Evolutionary conservation across 2,113 vertebrate species (phyloP).

Genomic region (Chaetorhynchus papuensis): DNA sequence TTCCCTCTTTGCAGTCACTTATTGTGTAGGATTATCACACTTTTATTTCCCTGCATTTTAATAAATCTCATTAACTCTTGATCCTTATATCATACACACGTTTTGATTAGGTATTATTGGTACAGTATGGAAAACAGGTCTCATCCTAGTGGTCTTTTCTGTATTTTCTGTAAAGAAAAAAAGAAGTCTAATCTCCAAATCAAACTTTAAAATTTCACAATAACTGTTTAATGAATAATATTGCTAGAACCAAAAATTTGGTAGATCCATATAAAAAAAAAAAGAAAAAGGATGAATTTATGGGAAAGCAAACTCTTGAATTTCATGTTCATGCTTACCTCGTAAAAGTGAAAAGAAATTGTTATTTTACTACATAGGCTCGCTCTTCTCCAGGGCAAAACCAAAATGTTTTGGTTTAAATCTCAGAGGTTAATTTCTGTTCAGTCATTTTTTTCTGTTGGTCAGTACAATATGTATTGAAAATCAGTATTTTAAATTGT

Average conservation of each 20-base stretch:
- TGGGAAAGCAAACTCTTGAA: not conserved
- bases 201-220: slow-evolving; percentile 1
- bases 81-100: not conserved
- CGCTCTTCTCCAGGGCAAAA: not conserved
- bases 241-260: not conserved
- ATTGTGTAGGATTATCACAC: slow-evolving; percentile 53
- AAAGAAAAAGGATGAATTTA: not conserved
- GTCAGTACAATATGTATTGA: not conserved
- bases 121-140: not conserved
- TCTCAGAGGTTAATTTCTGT: not conserved
- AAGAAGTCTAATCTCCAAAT: not conserved
- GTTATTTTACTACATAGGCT: not conserved
- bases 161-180: not conserved
- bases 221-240: not conserved
- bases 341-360: not conserved
- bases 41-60: slow-evolving; percentile 44
- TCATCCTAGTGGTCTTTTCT: not conserved
- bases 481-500: not conserved
- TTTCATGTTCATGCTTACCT: not conserved
- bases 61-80: slow-evolving; percentile 59
- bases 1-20: slow-evolving; percentile 71
- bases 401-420: not conserved
- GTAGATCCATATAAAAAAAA: not conserved
- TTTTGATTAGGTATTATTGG: slow-evolving; percentile 53
- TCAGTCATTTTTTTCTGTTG: not conserved